Evolutionary conservation across 2,113 vertebrate species (phyloP).

Genomic region (Entosphenus tridentatus): DNA sequence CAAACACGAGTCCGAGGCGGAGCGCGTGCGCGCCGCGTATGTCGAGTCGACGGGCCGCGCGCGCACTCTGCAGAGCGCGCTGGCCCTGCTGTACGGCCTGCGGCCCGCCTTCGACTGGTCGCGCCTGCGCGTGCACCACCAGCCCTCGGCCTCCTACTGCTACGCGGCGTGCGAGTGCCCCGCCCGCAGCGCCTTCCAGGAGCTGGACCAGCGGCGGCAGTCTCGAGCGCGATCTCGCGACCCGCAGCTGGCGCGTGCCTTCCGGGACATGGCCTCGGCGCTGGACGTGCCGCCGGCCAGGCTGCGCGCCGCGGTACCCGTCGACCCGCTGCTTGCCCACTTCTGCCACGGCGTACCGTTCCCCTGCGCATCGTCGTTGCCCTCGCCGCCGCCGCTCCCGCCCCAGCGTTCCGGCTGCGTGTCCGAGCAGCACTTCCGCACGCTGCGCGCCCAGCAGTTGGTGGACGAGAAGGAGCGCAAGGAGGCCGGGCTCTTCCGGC

Average conservation of each 20-base stretch:
- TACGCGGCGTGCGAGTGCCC: conserved; percentile 64
- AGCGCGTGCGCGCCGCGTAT: conserved; percentile 50
- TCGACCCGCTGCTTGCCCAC: conserved; percentile 73
- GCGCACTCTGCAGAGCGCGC: conserved; percentile 64
- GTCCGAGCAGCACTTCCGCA: conserved; percentile 47
- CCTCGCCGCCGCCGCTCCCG: no score
- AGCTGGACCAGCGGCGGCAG: conserved; percentile 67
- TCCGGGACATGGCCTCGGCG: conserved; percentile 49
- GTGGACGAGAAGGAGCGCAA: conserved; percentile 56
- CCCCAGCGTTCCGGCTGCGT: conserved; percentile 36
- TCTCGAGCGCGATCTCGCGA: conserved; percentile 48
- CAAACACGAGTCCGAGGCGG: conserved; percentile 18
- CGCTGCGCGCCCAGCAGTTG: conserved; percentile 64
- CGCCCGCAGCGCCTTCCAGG: conserved; percentile 48
- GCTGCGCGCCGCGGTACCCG: conserved; percentile 61
- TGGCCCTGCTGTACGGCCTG: conserved; percentile 63
- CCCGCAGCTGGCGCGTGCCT: conserved; percentile 40
- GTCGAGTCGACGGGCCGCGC: conserved; percentile 76
- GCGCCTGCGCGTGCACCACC: conserved; percentile 43
- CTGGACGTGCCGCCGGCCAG: conserved; percentile 51
- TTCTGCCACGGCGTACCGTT: conserved; percentile 71
- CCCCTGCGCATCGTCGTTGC: conserved; percentile 24
- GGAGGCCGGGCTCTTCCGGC: conserved; percentile 42
- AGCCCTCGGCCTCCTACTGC: conserved; percentile 78
- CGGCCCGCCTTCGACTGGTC: conserved; percentile 63